A percentile compares a stretch with the other conserved stretches of the same genome.
phyloP scores from a whole-genome alignment of 1,140 invertebrate species.

The Drosophila grimshawi region DNA sequence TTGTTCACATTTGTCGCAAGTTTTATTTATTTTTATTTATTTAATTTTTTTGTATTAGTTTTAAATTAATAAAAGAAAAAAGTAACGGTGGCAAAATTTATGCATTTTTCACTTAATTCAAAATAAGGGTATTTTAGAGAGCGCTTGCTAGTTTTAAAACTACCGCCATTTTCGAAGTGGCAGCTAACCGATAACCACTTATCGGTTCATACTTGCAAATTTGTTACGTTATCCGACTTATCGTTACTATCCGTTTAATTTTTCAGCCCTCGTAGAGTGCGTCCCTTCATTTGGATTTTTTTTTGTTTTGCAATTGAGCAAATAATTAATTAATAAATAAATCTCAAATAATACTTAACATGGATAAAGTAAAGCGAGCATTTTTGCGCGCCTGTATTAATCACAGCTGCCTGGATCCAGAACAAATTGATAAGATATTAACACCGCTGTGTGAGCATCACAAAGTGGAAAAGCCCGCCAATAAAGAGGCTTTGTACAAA shows the following conservation, averaged over 20 bases:
- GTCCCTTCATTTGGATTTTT: neutral
- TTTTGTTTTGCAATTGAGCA: neutral
- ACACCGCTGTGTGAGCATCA: constrained; percentile 48
- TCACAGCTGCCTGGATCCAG: constrained; percentile 48
- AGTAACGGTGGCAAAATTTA: no score
- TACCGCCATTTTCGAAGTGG: neutral
- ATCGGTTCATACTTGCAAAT: neutral
- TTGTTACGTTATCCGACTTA: neutral
- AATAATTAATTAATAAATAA: neutral
- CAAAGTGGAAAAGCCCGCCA: constrained; percentile 48
- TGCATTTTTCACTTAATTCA: no score
- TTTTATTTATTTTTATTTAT: constrained; percentile 11
- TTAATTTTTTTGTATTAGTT: neutral
- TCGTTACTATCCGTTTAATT: neutral
- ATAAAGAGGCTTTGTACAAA: constrained; percentile 32
- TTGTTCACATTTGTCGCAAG: neutral
- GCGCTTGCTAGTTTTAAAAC: neutral
- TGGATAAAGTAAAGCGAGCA: constrained; percentile 54
- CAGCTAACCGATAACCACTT: constrained; percentile 5
- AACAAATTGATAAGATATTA: constrained; percentile 54
- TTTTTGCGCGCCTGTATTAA: constrained; percentile 69
- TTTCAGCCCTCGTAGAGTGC: constrained; percentile 29
- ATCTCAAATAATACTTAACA: neutral
- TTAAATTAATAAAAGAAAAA: no score
- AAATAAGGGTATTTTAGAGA: no score